Percentiles rank a stretch among this genome's conserved stretches.
phyloP scores from a whole-genome alignment of 2,888 invertebrate genomes.

The Thyatira batis region DNA sequence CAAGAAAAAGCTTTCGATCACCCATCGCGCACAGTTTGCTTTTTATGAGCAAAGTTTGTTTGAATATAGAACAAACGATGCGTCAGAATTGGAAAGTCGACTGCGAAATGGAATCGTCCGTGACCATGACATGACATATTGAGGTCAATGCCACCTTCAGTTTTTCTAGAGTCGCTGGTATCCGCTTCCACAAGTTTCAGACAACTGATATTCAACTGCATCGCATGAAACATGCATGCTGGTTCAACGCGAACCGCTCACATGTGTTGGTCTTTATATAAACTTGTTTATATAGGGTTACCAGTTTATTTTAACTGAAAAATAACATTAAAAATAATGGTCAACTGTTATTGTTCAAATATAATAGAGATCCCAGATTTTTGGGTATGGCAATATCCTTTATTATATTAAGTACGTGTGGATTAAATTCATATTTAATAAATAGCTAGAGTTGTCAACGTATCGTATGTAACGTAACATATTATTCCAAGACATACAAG shows the following conservation, averaged over 20 bases:
- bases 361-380: no score
- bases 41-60: background rate
- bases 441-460: background rate
- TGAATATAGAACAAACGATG: background rate
- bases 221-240: constrained; percentile 45
- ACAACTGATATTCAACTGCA: constrained; percentile 31
- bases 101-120: background rate
- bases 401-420: no score
- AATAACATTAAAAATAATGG: no score
- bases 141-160: constrained; percentile 13
- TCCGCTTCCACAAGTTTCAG: background rate
- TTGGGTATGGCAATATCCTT: no score
- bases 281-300: background rate
- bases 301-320: no score
- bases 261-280: background rate
- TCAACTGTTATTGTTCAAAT: background rate
- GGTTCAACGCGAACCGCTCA: constrained; percentile 19
- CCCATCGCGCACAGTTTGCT: background rate
- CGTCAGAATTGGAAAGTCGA: background rate
- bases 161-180: background rate
- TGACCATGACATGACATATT: background rate
- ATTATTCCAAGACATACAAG: background rate
- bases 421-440: no score
- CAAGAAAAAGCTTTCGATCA: background rate
- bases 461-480: background rate